A percentile compares a stretch with the other conserved stretches of the same genome.
Evolutionary conservation across 2,888 invertebrate species (phyloP).

Genomic region (Empis stercorea): DNA sequence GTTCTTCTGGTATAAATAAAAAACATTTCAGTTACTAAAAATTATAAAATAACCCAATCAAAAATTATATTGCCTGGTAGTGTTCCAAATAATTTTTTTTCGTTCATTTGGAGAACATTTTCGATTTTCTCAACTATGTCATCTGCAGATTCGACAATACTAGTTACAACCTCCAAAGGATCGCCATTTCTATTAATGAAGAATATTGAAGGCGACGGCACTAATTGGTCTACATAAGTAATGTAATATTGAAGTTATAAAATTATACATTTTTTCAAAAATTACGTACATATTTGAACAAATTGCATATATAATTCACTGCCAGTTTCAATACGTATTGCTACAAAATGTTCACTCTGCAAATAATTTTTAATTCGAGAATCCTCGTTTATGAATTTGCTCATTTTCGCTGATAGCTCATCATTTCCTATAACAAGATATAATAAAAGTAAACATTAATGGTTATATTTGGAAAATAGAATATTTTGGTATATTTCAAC

Average conservation of each 20-base stretch:
- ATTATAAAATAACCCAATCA: background rate
- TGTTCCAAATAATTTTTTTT: slow-evolving; percentile 4
- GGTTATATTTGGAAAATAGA: no score
- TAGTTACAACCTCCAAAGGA: slow-evolving; percentile 66
- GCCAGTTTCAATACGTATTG: slow-evolving; percentile 61
- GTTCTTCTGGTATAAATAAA: no score
- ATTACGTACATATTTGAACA: slow-evolving; percentile 68
- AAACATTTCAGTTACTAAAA: no score
- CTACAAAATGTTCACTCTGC: slow-evolving; percentile 54
- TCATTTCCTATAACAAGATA: slow-evolving; percentile 63
- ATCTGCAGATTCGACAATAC: slow-evolving; percentile 41
- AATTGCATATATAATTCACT: slow-evolving; percentile 68
- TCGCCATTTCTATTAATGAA: slow-evolving; percentile 74
- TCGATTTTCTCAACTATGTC: slow-evolving; percentile 54
- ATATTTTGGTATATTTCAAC: no score
- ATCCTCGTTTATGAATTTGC: slow-evolving; percentile 45
- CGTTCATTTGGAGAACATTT: slow-evolving; percentile 35
- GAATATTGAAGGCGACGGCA: slow-evolving; percentile 69
- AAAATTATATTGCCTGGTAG: background rate
- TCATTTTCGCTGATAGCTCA: slow-evolving; percentile 54
- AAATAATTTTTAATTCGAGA: slow-evolving; percentile 44
- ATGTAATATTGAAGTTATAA: background rate
- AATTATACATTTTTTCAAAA: background rate
- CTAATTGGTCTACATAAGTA: slow-evolving; percentile 48
- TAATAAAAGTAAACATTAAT: no score